These are phyloP conservation scores for Phallusia fumigata DNA, from an alignment of 23 tunicate genomes.

Conservation along the genomic window DNA sequence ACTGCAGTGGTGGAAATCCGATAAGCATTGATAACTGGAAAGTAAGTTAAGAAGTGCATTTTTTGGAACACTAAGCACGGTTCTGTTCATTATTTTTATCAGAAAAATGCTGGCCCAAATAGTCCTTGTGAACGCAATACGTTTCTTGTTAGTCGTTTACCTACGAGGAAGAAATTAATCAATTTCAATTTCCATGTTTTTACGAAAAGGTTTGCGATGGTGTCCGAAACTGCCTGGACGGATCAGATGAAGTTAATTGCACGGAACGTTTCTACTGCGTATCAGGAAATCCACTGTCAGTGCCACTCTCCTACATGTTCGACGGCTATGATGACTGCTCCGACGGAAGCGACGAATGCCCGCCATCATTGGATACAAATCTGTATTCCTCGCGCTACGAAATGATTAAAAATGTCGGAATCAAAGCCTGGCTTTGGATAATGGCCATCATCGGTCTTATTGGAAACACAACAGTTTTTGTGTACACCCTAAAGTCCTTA, in stretches of 20 bases:
- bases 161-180: no score
- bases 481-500: slow-evolving; percentile 16
- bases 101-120: no score
- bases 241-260: slow-evolving; percentile 54
- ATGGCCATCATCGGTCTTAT: slow-evolving; percentile 26
- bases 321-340: slow-evolving; percentile 67
- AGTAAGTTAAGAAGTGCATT: background rate
- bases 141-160: no score
- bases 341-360: slow-evolving; percentile 70
- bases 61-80: no score
- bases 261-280: slow-evolving; percentile 37
- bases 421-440: slow-evolving; percentile 37
- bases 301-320: slow-evolving; percentile 33
- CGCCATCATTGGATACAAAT: slow-evolving; percentile 18
- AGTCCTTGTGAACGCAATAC: no score
- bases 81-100: no score
- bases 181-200: no score
- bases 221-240: slow-evolving; percentile 40
- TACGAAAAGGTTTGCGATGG: slow-evolving; percentile 54
- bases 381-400: slow-evolving; percentile 19
- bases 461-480: slow-evolving; percentile 32
- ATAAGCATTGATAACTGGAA: slow-evolving; percentile 32
- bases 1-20: slow-evolving; percentile 26
- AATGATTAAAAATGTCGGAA: slow-evolving; percentile 12
- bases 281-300: slow-evolving; percentile 16